Conservation (phyloP, 2,113 vertebrate genomes). For the Microtus montanus region DNA sequence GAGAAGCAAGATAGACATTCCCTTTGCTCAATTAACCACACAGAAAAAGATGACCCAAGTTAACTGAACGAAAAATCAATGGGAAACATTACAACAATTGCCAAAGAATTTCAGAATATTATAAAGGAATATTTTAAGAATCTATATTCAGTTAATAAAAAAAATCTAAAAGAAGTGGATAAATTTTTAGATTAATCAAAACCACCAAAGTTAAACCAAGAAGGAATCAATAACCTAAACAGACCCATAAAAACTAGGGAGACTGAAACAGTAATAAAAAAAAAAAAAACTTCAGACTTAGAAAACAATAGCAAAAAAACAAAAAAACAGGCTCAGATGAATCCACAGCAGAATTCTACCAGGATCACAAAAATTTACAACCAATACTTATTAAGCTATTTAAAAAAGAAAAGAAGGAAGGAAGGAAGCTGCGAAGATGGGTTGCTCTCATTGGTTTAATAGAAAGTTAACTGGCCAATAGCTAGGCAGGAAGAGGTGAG, state of each 20-base stretch:
- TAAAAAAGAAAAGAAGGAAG: not conserved
- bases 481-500: no score
- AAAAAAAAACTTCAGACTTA: not conserved
- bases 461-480: no score
- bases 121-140: not conserved
- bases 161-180: not conserved
- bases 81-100: not conserved
- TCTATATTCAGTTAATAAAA: not conserved
- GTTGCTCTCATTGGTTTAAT: no score
- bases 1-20: not conserved
- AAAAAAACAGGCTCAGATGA: not conserved
- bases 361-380: not conserved
- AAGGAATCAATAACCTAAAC: not conserved
- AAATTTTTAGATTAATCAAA: not conserved
- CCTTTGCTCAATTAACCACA: not conserved
- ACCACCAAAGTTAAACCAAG: not conserved
- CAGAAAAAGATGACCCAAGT: not conserved
- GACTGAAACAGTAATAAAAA: not conserved
- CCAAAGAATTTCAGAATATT: not conserved
- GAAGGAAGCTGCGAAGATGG: not conserved
- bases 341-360: not conserved
- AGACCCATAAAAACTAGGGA: not conserved
- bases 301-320: not conserved
- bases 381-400: not conserved
- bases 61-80: not conserved